phyloP scores from a whole-genome alignment of 2,113 vertebrate species.

The Columbina picui region DNA sequence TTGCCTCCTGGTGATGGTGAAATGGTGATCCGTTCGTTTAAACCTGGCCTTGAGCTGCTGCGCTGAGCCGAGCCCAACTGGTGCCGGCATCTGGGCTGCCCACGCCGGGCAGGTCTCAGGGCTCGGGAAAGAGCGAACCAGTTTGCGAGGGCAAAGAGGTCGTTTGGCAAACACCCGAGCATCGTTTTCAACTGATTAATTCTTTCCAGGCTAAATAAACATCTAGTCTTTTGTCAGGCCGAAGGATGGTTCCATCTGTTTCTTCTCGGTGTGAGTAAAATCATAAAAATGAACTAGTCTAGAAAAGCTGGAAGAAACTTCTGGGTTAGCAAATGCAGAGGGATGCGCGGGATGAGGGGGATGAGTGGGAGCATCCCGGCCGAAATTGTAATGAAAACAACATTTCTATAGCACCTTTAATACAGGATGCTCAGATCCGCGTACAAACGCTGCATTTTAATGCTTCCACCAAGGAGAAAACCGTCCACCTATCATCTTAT shows the following conservation, averaged over 20 bases:
- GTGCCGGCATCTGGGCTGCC: conserved; percentile 56
- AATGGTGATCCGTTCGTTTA: not conserved
- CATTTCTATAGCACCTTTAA: not conserved
- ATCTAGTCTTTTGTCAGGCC: not conserved
- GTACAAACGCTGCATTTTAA: rapidly evolving
- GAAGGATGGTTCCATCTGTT: conserved; percentile 51
- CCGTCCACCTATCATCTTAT: rapidly evolving
- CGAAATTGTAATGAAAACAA: not conserved
- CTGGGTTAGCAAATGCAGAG: not conserved
- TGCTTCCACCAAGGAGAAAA: not conserved
- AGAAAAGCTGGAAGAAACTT: not conserved
- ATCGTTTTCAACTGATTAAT: conserved; percentile 37
- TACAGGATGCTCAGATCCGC: not conserved
- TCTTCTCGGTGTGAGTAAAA: not conserved
- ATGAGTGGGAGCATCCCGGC: not conserved
- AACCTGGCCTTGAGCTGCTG: not conserved
- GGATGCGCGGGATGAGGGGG: rapidly evolving
- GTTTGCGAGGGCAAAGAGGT: conserved; percentile 36
- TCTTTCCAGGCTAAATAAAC: conserved; percentile 24
- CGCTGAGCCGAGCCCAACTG: conserved; percentile 22
- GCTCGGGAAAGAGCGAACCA: not conserved
- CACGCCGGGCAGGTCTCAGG: not conserved
- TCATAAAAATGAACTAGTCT: not conserved
- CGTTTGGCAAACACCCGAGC: conserved; percentile 26
- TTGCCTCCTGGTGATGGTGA: not conserved